Evolutionary conservation across 2,113 vertebrate species (phyloP), one percentile per base, ranked within the genome.

Genomic region (Oncorhynchus mykiss): DNA sequence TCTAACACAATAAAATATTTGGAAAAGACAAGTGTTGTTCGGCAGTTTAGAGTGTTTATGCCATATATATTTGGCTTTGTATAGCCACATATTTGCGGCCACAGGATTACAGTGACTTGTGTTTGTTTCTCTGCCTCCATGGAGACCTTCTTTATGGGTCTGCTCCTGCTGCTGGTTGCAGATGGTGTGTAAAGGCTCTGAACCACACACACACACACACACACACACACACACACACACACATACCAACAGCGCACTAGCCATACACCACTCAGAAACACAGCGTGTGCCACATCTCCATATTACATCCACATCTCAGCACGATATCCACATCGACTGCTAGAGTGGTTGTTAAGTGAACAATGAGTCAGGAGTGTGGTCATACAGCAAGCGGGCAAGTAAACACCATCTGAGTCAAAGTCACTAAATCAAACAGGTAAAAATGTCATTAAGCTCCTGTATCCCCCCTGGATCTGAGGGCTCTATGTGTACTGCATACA

Each of bases 91-190:
- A 60, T 67, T 78, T 57, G 51, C 57, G 54, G 60, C 39, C 67
- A 66, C 72, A 51, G 29, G 2, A 59, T 45, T 39, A 57, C 70
- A 57, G 14, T 57, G 62, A 73, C 64, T 70, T 64, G 78, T 82
- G 77, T 84, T 84, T 78, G 73, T 84, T 83, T 77, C 75, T 83
- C 76, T 77, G 73, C 80, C 82, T 84, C 79, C 79, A 86, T 80
- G 78, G 80, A 78, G 73, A 83, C 71, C 70, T 29, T 78, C 70
- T 85, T 88, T 78, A 85, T 81, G 67, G 76, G 81, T 76, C 77
- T 79, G 79, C 82, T 83, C 80, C 71, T 51, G 71, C 80, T 77
- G 78, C 65, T 71, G 69, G 75, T 76, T 77, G 71, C 73, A 84
- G 70, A 79, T 68, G 45, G 54, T 31, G 70, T 66, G 54, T 51